Base-by-base conservation (phyloP, 1,140 invertebrate genomes). In the Solenopsis fugax region DNA sequence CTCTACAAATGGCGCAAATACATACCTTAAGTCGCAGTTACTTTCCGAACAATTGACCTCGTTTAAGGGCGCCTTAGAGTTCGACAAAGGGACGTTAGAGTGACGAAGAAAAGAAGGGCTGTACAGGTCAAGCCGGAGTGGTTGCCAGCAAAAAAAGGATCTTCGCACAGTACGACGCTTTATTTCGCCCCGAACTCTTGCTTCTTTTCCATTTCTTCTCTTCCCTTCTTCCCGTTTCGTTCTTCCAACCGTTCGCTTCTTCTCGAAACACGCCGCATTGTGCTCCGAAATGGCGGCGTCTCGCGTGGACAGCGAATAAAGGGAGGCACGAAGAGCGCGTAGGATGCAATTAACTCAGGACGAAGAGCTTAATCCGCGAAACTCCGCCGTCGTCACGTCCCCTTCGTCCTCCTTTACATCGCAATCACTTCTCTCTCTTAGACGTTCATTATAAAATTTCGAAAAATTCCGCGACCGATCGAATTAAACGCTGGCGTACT, bases 31-130 rank as follows among this genome's bases (percentile, higher is more conserved):
- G 41, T 60, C 58, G 84, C 58, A 62, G 87, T 88, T 90, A 92
- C 69, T 92, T 92, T 92, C 89, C 91, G 88, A 89, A 86, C 88
- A 93, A 93, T 91, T 92, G 92, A 93, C 92, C 89, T 91, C 86
- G 81, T 92, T 91, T 90, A 88, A 88, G 81, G 86, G 86, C 88
- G 78, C 82, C 76, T 90, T 87, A 82, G 71, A 85, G 86, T 86
- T 80, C 86, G 89, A 91, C 86, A 89, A 89, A 87, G 80, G 69
- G 71, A 84, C 80, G 69, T 41, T 81, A 76, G 85, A 90, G 48
- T 52, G 89, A 86, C 50, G 71, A 80, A 45, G 84, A 67, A 60
- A 60, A 71, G 80, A 60, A 85, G 62, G 75, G 86, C 62, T 90
- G 86, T 71, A 76, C 81, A 56, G 87, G 88, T 87, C 89, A 91